Base-by-base conservation (phyloP, 2,888 invertebrate genomes). In the Gortyna flavago region DNA sequence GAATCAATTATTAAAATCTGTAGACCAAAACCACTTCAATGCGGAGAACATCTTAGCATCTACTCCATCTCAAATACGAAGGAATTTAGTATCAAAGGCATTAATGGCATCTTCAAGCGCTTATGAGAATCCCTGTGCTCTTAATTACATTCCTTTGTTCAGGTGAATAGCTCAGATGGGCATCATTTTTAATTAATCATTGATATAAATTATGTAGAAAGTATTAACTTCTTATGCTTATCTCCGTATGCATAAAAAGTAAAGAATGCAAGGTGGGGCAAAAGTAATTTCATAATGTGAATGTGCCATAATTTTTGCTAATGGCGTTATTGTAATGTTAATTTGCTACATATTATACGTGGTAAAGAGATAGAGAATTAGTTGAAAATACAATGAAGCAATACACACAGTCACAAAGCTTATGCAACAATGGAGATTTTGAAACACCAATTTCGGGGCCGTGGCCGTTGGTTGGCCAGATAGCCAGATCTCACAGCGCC, bases 121-220 rank as follows among this genome's bases (percentile, higher is more conserved):
- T 75, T 81, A 83, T 73, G 76, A 66, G 82, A 71, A 75, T 72
- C 64, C 66, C 48, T 38, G 79, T 72, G 66, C 66, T 80, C 74
- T 84, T 88, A 85, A 88, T 88, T 88, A 84, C 81, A 88, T 88
- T 88, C 88, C 87, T 79, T 88, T 88, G 82, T 87, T 75, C 69
- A 72, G 67, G 67, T 73, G 74, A 73, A 79, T 77, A 62, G 65
- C 78, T 79, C 71, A 81, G 81, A 61, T 84, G 75, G 70, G 61
- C 75, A 77, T 68, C 62, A 67, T 75, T 67, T 81, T 81, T 73
- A 84, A 84, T 85, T 82, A 62, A 81, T 82, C 54, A 44, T 57
- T 73, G 32, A 38, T 78, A 57, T 35, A 25, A 57, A n/a, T 18
- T n/a, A n/a, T n/a, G n/a, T n/a, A n/a, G n/a, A n/a, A n/a, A n/a